phyloP scores from a whole-genome alignment of 2,888 invertebrate species.

The Watsonalla binaria region DNA sequence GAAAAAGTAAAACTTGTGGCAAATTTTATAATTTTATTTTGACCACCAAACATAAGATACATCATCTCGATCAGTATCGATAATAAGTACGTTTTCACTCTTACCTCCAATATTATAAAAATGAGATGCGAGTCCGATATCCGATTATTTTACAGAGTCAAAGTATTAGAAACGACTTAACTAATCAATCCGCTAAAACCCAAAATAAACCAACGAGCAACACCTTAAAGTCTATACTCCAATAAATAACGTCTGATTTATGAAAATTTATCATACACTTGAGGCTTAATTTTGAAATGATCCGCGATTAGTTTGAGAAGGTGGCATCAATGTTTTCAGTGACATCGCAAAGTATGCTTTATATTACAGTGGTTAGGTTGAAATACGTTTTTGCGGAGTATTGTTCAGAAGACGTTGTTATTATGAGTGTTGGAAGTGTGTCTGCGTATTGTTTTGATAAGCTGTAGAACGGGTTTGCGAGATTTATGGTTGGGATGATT shows the following conservation, averaged over 20 bases:
- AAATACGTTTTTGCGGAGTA: conserved; percentile 30
- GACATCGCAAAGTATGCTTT: conserved; percentile 54
- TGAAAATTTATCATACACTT: conserved; percentile 77
- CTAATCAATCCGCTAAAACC: conserved; percentile 47
- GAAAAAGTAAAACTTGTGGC: conserved; percentile 9
- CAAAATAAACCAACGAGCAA: conserved; percentile 69
- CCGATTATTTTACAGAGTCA: conserved; percentile 53
- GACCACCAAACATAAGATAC: conserved; percentile 5
- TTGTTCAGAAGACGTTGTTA: conserved; percentile 56
- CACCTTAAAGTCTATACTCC: conserved; percentile 75
- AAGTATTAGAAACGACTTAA: conserved; percentile 50
- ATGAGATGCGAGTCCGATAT: conserved; percentile 57
- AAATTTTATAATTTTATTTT: conserved; percentile 11
- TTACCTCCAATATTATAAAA: conserved; percentile 39
- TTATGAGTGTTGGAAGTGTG: conserved; percentile 63
- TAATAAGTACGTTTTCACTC: conserved; percentile 36
- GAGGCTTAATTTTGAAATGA: conserved; percentile 77
- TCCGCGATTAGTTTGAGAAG: conserved; percentile 38
- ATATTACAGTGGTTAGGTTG: conserved; percentile 37
- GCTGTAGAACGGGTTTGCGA: conserved; percentile 75
- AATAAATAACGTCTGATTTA: conserved; percentile 76
- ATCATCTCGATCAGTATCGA: conserved; percentile 8
- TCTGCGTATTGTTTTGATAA: conserved; percentile 80
- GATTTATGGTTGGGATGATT: conserved; percentile 77
- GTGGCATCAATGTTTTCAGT: conserved; percentile 31